Conservation (phyloP, 1,140 invertebrate genomes). For the Drosophila eugracilis region DNA sequence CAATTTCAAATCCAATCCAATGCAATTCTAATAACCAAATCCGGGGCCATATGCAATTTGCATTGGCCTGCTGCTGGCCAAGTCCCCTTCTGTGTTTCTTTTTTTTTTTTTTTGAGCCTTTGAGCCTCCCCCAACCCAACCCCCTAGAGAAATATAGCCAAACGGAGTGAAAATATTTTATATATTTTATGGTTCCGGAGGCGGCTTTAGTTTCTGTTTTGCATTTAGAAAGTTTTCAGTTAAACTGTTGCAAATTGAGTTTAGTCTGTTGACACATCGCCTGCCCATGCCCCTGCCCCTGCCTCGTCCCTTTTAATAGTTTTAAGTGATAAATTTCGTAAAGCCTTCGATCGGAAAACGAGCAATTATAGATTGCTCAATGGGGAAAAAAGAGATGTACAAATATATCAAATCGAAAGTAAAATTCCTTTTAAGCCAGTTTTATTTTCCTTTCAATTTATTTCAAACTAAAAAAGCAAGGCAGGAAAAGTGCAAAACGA, state of each 20-base stretch:
- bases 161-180: conserved; percentile 62
- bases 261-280: conserved; percentile 22
- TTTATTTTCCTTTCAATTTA: background rate
- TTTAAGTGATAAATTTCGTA: conserved; percentile 40
- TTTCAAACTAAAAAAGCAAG: background rate
- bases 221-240: conserved; percentile 31
- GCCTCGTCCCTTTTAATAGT: conserved; percentile 21
- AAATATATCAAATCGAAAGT: conserved; percentile 21
- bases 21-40: conserved; percentile 80
- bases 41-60: conserved; percentile 68
- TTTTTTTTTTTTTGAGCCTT: too few relatives aligned
- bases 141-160: conserved; percentile 20
- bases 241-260: conserved; percentile 39
- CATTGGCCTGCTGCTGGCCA: conserved; percentile 71
- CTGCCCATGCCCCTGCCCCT: too few relatives aligned
- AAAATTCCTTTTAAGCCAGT: background rate
- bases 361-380: conserved; percentile 11
- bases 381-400: background rate
- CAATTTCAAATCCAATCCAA: conserved; percentile 78
- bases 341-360: conserved; percentile 8
- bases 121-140: too few relatives aligned
- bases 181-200: conserved; percentile 34
- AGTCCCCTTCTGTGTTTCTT: too few relatives aligned
- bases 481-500: background rate
- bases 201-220: conserved; percentile 33